phyloP scores from a whole-genome alignment of 2,888 invertebrate genomes.

The Polietes domitor region DNA sequence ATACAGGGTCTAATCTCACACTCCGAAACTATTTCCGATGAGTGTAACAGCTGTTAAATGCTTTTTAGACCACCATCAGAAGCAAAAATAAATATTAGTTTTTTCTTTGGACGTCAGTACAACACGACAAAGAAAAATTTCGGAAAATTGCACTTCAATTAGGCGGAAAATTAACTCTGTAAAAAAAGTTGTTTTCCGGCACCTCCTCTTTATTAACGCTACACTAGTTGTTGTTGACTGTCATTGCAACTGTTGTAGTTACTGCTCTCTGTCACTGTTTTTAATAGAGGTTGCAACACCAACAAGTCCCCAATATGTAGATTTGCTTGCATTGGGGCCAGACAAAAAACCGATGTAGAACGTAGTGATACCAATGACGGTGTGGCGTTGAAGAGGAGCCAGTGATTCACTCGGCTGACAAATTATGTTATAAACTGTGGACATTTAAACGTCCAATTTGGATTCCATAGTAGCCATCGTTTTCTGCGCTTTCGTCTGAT shows the following conservation, averaged over 20 bases:
- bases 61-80: constrained; percentile 57
- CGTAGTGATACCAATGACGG: neutral
- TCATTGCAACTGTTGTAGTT: neutral
- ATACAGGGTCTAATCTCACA: neutral
- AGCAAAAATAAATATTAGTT: neutral
- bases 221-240: constrained; percentile 10
- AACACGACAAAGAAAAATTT: constrained; percentile 31
- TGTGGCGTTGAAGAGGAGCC: neutral
- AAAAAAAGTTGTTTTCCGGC: constrained; percentile 36
- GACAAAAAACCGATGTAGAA: neutral
- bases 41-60: constrained; percentile 57
- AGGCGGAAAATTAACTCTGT: constrained; percentile 17
- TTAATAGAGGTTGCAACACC: constrained; percentile 32
- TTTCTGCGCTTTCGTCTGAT: neutral
- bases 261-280: neutral
- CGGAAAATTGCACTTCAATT: constrained; percentile 62
- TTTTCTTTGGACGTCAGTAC: neutral
- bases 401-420: constrained; percentile 50
- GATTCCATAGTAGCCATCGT: neutral
- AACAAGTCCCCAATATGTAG: constrained; percentile 25
- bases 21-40: constrained; percentile 41
- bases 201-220: too few relatives aligned
- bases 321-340: neutral
- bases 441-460: constrained; percentile 55
- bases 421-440: constrained; percentile 55